Percentiles rank a stretch among this genome's conserved stretches.
These are phyloP conservation scores for Entomobrya multifasciata DNA, from an alignment of 2,888 invertebrate species.

Conservation along the genomic window DNA sequence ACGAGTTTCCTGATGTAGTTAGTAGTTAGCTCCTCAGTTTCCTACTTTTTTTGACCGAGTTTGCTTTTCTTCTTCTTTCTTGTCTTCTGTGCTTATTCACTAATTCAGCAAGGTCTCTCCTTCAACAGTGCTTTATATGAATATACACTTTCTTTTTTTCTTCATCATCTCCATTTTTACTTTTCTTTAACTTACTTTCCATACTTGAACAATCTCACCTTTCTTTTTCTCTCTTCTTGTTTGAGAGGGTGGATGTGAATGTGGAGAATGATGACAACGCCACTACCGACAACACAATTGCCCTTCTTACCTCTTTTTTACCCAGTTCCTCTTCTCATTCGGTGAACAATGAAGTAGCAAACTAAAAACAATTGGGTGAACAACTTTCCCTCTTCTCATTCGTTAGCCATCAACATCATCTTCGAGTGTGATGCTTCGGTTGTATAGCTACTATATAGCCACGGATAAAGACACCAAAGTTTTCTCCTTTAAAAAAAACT, in stretches of 20 bases:
- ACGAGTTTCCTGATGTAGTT: constrained; percentile 72
- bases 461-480: no score
- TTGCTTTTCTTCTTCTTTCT: constrained; percentile 43
- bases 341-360: constrained; percentile 51
- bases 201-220: constrained; percentile 46
- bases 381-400: constrained; percentile 12
- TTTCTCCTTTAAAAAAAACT: constrained; percentile 14
- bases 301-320: constrained; percentile 45
- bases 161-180: constrained; percentile 46
- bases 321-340: background rate
- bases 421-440: no score
- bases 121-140: background rate
- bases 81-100: constrained; percentile 13
- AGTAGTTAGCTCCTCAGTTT: constrained; percentile 65
- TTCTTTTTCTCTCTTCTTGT: constrained; percentile 19
- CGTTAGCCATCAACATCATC: constrained; percentile 3
- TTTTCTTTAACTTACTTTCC: constrained; percentile 46
- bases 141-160: constrained; percentile 8
- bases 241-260: no score
- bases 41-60: constrained; percentile 70
- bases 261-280: constrained; percentile 15
- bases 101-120: constrained; percentile 9
- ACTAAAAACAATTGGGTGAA: constrained; percentile 58
- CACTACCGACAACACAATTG: constrained; percentile 46
- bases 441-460: no score